A percentile compares a stretch with the other conserved stretches of the same genome.
phyloP scores from a whole-genome alignment of 2,888 invertebrate species.

The Drosophila trichaetosa region DNA sequence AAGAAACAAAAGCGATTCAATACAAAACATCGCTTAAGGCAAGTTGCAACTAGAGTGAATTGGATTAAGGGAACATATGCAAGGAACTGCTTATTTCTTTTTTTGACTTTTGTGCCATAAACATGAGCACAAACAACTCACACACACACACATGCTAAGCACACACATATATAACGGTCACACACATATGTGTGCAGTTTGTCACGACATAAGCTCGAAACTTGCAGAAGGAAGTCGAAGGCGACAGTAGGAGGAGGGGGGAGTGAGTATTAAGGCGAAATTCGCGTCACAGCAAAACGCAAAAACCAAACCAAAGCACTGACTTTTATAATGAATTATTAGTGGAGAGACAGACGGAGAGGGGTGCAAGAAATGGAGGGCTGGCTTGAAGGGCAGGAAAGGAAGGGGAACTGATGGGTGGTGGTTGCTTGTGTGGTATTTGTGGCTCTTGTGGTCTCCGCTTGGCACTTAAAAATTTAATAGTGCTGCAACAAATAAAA shows the following conservation, averaged over 20 bases:
- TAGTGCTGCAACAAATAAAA: conserved; percentile 66
- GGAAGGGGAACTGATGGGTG: conserved; percentile 37
- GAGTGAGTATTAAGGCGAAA: conserved; percentile 48
- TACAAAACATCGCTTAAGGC: neutral
- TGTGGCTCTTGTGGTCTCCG: conserved; percentile 73
- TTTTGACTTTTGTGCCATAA: conserved; percentile 73
- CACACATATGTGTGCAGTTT: conserved; percentile 79
- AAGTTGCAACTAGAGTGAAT: conserved; percentile 33
- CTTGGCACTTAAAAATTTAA: conserved; percentile 78
- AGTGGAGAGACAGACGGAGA: conserved; percentile 51
- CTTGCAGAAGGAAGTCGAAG: conserved; percentile 14
- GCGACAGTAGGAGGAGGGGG: neutral
- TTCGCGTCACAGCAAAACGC: conserved; percentile 77
- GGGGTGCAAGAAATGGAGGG: neutral
- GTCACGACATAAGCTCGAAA: conserved; percentile 77
- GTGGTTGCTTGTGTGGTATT: conserved; percentile 74
- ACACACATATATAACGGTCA: conserved; percentile 16
- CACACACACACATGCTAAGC: conserved; percentile 24
- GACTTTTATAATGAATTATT: conserved; percentile 81
- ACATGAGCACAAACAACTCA: conserved; percentile 59
- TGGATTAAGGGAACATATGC: conserved; percentile 38
- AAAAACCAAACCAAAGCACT: conserved; percentile 81
- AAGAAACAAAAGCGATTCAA: neutral
- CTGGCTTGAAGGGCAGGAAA: neutral
- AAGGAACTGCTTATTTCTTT: conserved; percentile 46